Base-by-base conservation (phyloP, 2,888 invertebrate species). In the Melieria crassipennis region DNA sequence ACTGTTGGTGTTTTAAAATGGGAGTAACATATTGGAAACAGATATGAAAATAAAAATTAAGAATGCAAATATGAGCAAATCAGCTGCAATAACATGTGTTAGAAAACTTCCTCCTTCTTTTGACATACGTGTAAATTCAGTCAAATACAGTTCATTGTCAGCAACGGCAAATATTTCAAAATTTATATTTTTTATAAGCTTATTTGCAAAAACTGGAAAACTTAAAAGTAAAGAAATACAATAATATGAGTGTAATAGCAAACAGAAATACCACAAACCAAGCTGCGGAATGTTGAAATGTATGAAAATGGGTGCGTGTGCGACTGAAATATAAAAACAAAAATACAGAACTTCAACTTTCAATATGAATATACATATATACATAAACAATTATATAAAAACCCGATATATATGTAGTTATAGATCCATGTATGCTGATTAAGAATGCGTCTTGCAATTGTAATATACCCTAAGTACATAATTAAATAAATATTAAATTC, bases 261-360 rank as follows among this genome's bases (percentile, higher is more conserved):
- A 72, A 58, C 47, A 11, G 43, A 68, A 64, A 65, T 10, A 48
- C n/a, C 46, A 46, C 13, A 47, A 66, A 45, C 42, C 30, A 30
- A 30, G 30, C 30, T 30, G 30, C 30, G 30, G 58, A 60, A 70
- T 48, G 45, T 13, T 55, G 57, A 61, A 63, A 16, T 7, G 42
- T n/a, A 58, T 45, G 46, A 47, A 52, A 71, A 65, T n/a, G 50
- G 56, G 71, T 73, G 73, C 68, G 68, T 65, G 65, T 69, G 69
- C 71, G 71, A 73, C 73, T 73, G 73, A 73, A 69, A 42, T 48
- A 62, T 46, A 65, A 52, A 56, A 30, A 7, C 13, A 55, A 65
- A 65, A 55, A 64, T 6, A 7, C 6, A 64, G 45, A 13, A 62
- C 60, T n/a, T 67, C 42, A 50, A 50, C 60, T 67, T 67, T 60